These are phyloP conservation scores for Artibeus lituratus DNA, from an alignment of 2,797 vertebrate species.

Conservation along the genomic window DNA sequence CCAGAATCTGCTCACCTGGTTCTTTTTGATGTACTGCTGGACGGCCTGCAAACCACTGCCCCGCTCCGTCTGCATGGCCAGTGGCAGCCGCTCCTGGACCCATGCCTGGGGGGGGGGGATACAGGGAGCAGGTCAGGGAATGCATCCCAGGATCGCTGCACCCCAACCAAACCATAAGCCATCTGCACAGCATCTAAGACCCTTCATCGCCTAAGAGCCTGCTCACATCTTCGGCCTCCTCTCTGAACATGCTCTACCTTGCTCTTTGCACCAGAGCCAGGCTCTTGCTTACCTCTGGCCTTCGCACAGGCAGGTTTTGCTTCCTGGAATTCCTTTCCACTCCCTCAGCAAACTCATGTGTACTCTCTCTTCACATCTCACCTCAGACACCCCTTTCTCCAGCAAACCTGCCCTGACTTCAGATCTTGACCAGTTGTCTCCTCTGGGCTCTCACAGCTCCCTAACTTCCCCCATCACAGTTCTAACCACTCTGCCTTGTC, in stretches of 20 bases:
- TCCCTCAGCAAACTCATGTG: not conserved
- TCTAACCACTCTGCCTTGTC: not conserved
- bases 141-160: not conserved
- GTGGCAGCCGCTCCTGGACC: constrained; percentile 93
- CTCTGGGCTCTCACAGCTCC: not conserved
- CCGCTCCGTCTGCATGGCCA: constrained; percentile 89
- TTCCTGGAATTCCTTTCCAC: not conserved
- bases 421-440: not conserved
- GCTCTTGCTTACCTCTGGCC: not conserved
- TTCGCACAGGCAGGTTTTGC: not conserved
- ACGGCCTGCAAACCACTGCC: constrained; percentile 91
- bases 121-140: not conserved
- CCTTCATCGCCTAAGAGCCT: not conserved
- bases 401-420: not conserved
- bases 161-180: not conserved
- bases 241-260: not conserved
- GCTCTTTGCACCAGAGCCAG: not conserved
- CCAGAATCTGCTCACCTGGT: constrained; percentile 86
- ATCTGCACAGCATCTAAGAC: not conserved
- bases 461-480: not conserved
- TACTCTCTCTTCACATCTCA: not conserved
- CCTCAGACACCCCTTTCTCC: not conserved
- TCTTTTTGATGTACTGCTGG: constrained; percentile 96
- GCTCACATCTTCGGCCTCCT: not conserved
- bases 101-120: constrained; percentile 86